Base-by-base conservation (phyloP, 2,888 invertebrate species). In the Nymphalis urticae region DNA sequence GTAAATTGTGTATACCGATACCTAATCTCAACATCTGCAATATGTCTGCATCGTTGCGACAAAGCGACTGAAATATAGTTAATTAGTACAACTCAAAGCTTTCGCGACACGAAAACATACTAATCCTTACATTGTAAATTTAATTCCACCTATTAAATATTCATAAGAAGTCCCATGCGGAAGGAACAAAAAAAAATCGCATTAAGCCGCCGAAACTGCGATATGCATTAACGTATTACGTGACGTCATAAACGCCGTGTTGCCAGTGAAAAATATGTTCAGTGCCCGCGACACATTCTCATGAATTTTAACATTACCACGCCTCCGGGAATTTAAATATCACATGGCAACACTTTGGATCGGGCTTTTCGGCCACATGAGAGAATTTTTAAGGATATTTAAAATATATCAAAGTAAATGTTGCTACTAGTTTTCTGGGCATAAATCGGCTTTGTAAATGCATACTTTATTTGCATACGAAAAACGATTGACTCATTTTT, bases 231-330 rank as follows among this genome's bases (percentile, higher is more conserved):
- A 82, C 77, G 80, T 83, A 77, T 82, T 80, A 88, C 88, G 88
- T 89, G 89, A 88, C 80, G 82, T 85, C 85, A 86, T 88, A 87
- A 87, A 83, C 78, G 79, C 76, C 79, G 79, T 84, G 83, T 81
- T 84, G 80, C 83, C 81, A 79, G 72, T 76, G 79, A 82, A 82
- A 87, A 84, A 86, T 86, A 82, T 83, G 80, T 80, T 77, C 76
- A 79, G 77, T 79, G 78, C 79, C 77, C 79, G 77, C 78, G 78
- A 79, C 80, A 80, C 80, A 74, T 56, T 32, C 84, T 88, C 88
- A 86, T 90, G 90, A 89, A 90, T 90, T 87, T 90, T 87, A 88
- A 89, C 84, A 80, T 78, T 69, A 50, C 62, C 66, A 51, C 64
- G 64, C 72, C 64, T 64, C 19, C 32, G 68, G 62, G 62, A 70